phyloP scores from a whole-genome alignment of 2,888 invertebrate genomes.

The Zygogramma bicolorata region DNA sequence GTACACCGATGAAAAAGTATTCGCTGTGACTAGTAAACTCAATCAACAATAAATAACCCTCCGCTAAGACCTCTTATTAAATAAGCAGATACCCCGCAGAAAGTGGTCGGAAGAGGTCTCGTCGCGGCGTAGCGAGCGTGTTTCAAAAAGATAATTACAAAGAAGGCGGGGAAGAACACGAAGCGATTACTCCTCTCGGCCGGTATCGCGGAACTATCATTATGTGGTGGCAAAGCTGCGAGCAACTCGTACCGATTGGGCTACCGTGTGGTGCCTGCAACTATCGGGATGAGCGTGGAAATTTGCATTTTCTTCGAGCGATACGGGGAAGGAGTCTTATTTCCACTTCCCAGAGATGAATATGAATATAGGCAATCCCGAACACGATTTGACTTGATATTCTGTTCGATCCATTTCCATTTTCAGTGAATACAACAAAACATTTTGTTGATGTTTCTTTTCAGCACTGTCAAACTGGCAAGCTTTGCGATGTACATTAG shows the following conservation, averaged over 20 bases:
- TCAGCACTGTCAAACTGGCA: too few species aligned
- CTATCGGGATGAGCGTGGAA: background rate
- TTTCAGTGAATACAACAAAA: too few species aligned
- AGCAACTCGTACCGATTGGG: slow-evolving; percentile 51
- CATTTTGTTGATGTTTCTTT: too few species aligned
- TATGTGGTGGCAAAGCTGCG: slow-evolving; percentile 66
- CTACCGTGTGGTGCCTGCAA: slow-evolving; percentile 40
- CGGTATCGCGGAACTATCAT: slow-evolving; percentile 62
- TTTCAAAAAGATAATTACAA: slow-evolving; percentile 66
- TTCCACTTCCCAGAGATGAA: background rate
- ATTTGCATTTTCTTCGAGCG: background rate
- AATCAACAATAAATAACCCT: slow-evolving; percentile 10
- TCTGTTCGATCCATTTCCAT: too few species aligned
- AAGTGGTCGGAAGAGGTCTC: background rate
- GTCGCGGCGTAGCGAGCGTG: slow-evolving; percentile 47
- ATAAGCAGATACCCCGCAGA: slow-evolving; percentile 5
- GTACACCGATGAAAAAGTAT: background rate
- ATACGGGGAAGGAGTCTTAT: background rate
- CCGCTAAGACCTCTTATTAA: slow-evolving; percentile 1
- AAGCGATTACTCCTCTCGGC: slow-evolving; percentile 63
- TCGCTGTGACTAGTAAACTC: background rate
- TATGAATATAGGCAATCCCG: background rate
- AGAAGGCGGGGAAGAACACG: slow-evolving; percentile 65
- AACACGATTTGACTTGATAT: too few species aligned
- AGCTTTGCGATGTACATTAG: too few species aligned